Conservation (phyloP, 2,113 vertebrate species). For the Tachysurus fulvidraco region DNA sequence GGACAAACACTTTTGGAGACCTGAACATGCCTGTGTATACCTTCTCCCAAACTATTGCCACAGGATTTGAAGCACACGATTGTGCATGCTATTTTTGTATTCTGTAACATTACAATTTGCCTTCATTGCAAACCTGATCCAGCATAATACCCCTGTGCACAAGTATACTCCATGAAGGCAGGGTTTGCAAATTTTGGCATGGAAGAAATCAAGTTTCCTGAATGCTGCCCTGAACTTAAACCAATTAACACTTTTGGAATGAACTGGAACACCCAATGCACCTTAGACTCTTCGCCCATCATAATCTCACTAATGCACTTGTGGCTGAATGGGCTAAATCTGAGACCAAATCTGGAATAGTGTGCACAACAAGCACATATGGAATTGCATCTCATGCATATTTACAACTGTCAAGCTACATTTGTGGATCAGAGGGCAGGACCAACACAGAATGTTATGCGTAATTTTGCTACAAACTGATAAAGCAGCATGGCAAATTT, state of each 20-base stretch:
- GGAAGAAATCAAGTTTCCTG: neutral
- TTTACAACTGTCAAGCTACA: neutral
- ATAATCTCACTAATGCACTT: neutral
- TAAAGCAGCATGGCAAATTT: neutral
- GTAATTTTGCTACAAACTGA: neutral
- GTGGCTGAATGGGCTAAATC: neutral
- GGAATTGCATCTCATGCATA: neutral
- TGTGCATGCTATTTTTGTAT: neutral
- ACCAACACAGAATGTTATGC: no score
- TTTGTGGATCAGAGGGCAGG: neutral
- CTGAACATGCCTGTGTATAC: neutral
- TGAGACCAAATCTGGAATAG: neutral
- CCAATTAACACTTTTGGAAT: neutral
- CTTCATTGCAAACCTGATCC: neutral
- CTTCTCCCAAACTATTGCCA: neutral
- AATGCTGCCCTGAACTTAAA: neutral
- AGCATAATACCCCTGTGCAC: neutral
- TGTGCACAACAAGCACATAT: neutral
- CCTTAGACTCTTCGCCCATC: neutral
- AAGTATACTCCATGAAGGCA: neutral
- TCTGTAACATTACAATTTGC: neutral
- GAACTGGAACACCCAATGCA: neutral
- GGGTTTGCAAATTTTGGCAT: neutral
- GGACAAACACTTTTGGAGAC: neutral
- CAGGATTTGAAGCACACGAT: neutral